Conservation (phyloP, 2,888 invertebrate species). For the Iselma pallidipennis region DNA sequence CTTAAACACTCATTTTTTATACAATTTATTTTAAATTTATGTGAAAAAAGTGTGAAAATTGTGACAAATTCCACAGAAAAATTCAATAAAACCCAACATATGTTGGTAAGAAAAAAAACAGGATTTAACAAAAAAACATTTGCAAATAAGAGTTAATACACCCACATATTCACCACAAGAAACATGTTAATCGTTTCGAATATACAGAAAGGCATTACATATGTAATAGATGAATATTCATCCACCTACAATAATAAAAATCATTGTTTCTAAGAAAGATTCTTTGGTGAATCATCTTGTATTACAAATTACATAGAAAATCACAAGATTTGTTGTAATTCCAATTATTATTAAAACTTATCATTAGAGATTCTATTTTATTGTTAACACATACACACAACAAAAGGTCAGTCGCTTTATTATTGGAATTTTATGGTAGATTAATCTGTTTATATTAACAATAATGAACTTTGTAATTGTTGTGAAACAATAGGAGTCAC, state of each 20-base stretch:
- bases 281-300: not conserved
- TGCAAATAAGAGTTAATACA: not conserved
- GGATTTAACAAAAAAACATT: not conserved
- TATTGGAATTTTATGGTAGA: slow-evolving; percentile 13
- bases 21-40: too few species aligned
- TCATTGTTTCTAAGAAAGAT: not conserved
- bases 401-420: slow-evolving; percentile 12
- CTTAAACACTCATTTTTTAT: too few species aligned
- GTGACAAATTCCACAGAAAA: too few species aligned
- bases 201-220: not conserved
- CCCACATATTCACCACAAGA: not conserved
- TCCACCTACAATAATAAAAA: not conserved
- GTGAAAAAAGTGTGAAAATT: too few species aligned
- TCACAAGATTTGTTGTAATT: not conserved
- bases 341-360: not conserved
- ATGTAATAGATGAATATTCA: not conserved
- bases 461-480: not conserved
- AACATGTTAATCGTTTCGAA: not conserved
- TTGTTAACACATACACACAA: not conserved
- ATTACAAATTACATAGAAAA: too few species aligned
- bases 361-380: not conserved
- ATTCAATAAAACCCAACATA: too few species aligned
- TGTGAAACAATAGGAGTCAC: not conserved
- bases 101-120: too few species aligned
- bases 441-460: slow-evolving; percentile 16